Percentiles rank a stretch among this genome's conserved stretches.
Conservation (phyloP, 1,140 invertebrate species). For the Caenorhabditis inopinata region DNA sequence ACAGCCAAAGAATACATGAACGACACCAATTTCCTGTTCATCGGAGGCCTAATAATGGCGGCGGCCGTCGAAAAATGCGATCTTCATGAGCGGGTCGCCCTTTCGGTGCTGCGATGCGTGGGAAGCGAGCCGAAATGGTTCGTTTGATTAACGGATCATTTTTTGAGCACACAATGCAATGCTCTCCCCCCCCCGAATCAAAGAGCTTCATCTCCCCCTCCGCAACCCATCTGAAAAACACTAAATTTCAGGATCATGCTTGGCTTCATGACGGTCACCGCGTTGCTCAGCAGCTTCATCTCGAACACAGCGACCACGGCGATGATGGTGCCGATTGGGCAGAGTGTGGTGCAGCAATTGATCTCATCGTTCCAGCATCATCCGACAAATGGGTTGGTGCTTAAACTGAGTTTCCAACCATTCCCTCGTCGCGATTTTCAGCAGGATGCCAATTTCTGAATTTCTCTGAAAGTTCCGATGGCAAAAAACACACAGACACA, state of each 20-base stretch:
- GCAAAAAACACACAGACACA: too few relatives aligned
- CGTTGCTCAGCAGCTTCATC: conserved; percentile 68
- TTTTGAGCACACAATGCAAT: background rate
- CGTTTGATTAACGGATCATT: conserved; percentile 8
- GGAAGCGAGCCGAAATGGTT: conserved; percentile 71
- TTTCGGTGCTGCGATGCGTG: conserved; percentile 77
- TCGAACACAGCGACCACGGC: conserved; percentile 68
- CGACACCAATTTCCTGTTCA: conserved; percentile 74
- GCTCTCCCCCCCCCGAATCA: background rate
- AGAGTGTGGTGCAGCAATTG: conserved; percentile 63
- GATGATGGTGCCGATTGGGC: conserved; percentile 69
- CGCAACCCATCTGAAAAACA: background rate
- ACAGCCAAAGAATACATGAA: conserved; percentile 48
- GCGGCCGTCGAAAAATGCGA: conserved; percentile 81
- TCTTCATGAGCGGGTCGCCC: conserved; percentile 79
- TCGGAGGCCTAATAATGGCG: conserved; percentile 76
- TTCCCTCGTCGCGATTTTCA: too few relatives aligned
- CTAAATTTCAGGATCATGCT: conserved; percentile 52
- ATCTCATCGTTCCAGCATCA: conserved; percentile 41
- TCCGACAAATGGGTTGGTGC: conserved; percentile 30
- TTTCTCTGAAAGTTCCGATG: too few relatives aligned
- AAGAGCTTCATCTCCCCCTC: background rate
- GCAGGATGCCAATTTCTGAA: too few relatives aligned
- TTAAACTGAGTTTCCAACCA: too few relatives aligned
- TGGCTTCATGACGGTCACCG: conserved; percentile 54